phyloP scores from a whole-genome alignment of 2,797 vertebrate species.

The Luscinia megarhynchos region DNA sequence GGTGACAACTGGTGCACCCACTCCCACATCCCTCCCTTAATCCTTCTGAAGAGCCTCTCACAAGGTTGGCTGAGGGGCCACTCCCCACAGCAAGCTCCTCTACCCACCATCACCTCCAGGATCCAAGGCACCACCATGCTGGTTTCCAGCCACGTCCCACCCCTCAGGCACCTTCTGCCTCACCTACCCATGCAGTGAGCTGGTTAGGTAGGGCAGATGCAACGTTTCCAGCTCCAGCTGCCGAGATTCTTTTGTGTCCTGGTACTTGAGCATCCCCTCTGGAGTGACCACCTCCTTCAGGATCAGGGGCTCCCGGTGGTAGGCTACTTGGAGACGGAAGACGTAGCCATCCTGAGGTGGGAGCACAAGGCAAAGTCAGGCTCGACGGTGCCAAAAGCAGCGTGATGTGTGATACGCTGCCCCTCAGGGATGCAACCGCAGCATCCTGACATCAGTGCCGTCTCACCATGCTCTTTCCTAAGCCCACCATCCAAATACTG shows the following conservation, averaged over 20 bases:
- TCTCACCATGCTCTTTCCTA: background rate
- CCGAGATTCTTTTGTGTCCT: conserved; percentile 89
- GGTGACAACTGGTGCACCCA: background rate
- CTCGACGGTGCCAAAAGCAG: background rate
- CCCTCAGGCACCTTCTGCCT: fast-evolving
- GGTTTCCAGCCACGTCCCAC: fast-evolving
- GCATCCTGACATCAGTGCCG: fast-evolving
- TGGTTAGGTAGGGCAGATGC: conserved; percentile 89
- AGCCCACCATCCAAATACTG: background rate
- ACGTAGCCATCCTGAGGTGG: conserved; percentile 86
- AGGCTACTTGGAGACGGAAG: conserved; percentile 92
- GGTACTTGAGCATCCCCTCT: conserved; percentile 86
- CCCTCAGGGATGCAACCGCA: background rate
- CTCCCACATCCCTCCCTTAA: background rate
- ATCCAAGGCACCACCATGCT: background rate
- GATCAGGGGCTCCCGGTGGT: conserved; percentile 92
- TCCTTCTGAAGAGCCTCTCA: fast-evolving
- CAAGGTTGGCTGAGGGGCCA: background rate
- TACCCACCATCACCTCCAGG: background rate
- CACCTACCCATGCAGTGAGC: conserved; percentile 90
- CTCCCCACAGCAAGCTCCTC: background rate
- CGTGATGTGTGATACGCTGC: background rate
- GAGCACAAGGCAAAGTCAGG: background rate
- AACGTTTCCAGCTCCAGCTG: conserved; percentile 85
- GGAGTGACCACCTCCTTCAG: conserved; percentile 86